These are phyloP conservation scores for Drosophila murphyi DNA, from an alignment of 1,140 invertebrate genomes.

Conservation along the genomic window DNA sequence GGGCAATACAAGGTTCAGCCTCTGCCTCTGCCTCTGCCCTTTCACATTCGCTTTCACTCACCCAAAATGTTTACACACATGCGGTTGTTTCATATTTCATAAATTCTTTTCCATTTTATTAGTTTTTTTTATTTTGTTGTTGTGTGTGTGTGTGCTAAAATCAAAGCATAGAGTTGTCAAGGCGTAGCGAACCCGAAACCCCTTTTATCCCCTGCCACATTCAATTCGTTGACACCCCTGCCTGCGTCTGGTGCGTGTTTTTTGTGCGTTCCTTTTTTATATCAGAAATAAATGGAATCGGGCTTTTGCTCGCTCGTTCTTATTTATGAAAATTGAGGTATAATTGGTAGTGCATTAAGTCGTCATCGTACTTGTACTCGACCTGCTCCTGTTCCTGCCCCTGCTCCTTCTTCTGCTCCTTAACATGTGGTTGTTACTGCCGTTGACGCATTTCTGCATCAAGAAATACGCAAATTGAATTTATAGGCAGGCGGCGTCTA, in stretches of 20 bases:
- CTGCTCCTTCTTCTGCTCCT: slow-evolving; percentile 7
- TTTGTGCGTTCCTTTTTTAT: slow-evolving; percentile 44
- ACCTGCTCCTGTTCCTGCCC: slow-evolving; percentile 9
- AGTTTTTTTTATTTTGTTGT: slow-evolving; percentile 5
- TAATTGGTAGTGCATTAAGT: slow-evolving; percentile 83
- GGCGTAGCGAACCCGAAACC: slow-evolving; percentile 61
- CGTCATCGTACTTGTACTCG: slow-evolving; percentile 33
- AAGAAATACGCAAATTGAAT: slow-evolving; percentile 83
- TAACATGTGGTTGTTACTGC: slow-evolving; percentile 37
- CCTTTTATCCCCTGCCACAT: slow-evolving; percentile 25
- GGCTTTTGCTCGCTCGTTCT: slow-evolving; percentile 31
- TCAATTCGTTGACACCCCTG: slow-evolving; percentile 2
- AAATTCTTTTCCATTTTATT: slow-evolving; percentile 36
- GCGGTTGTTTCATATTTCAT: slow-evolving; percentile 83
- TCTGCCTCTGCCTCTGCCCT: slow-evolving; percentile 14
- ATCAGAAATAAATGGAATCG: slow-evolving; percentile 32
- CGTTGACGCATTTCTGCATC: slow-evolving; percentile 79
- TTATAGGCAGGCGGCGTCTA: slow-evolving; percentile 64
- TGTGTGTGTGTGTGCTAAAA: slow-evolving; percentile 43
- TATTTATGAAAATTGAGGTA: slow-evolving; percentile 83
- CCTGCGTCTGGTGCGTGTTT: slow-evolving; percentile 53
- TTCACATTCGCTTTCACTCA: slow-evolving; percentile 37
- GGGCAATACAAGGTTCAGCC: not conserved
- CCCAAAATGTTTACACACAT: slow-evolving; percentile 76
- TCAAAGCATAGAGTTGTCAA: slow-evolving; percentile 81